Evolutionary conservation across 1,140 invertebrate species (phyloP).

Genomic region (Apis laboriosa): DNA sequence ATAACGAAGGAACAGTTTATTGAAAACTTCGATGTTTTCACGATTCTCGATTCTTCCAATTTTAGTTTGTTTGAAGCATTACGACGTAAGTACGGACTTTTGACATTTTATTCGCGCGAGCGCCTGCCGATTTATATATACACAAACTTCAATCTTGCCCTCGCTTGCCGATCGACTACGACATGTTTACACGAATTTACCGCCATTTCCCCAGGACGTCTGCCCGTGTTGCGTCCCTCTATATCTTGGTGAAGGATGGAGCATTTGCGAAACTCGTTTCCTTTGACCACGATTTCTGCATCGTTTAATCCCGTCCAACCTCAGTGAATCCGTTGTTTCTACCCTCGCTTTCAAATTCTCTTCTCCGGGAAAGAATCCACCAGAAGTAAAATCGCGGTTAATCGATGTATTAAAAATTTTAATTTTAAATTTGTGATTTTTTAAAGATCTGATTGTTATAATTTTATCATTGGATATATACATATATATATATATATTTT

Average conservation of each 20-base stretch:
- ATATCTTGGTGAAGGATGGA: not conserved
- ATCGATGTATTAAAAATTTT: too few species aligned
- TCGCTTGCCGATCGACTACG: conserved; percentile 39
- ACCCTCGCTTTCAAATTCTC: too few species aligned
- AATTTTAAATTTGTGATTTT: too few species aligned
- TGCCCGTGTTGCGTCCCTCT: conserved; percentile 1
- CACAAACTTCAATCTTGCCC: conserved; percentile 46
- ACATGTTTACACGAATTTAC: conserved; percentile 51
- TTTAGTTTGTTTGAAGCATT: not conserved
- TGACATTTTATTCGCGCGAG: conserved; percentile 23
- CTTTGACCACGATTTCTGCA: conserved; percentile 20
- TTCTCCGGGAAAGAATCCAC: too few species aligned
- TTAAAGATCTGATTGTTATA: not conserved
- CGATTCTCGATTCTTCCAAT: not conserved
- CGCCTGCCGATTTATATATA: conserved; percentile 47
- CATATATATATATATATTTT: not conserved
- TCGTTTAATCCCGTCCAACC: not conserved
- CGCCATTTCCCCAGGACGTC: conserved; percentile 33
- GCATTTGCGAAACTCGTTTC: conserved; percentile 32
- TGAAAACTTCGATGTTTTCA: not conserved
- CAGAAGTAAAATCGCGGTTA: rapidly evolving
- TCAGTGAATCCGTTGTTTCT: not conserved
- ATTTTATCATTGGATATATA: not conserved
- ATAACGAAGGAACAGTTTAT: not conserved
- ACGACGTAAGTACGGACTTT: not conserved